Base-by-base conservation (phyloP, 2,888 invertebrate genomes). In the Apamea epomidion region DNA sequence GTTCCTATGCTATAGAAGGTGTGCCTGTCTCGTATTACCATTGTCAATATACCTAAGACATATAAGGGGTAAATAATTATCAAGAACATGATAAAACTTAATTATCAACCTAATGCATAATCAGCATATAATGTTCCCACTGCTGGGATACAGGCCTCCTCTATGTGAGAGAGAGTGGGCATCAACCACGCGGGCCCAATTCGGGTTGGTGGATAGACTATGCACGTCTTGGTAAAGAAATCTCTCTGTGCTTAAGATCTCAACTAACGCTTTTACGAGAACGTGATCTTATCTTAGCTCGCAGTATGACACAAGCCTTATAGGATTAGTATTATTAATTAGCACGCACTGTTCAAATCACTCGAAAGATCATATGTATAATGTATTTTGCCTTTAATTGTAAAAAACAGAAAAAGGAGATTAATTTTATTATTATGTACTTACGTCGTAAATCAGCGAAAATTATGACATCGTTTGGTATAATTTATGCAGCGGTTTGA, bases 321-420 rank as follows among this genome's bases (percentile, higher is more conserved):
- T 51, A 69, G 65, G 76, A 75, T 79, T 87, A 87, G 21, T 62
- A 32, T 67, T 58, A 77, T 78, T 68, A 82, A 86, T 85, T 77
- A 32, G 10, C 58, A 74, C 65, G 58, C 62, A 77, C 14, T 32
- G 4, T 48, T 72, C 65, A 79, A 72, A 71, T 65, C 25, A 32
- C 51, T 64, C 37, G 73, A 54, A 80, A 81, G 18, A 76, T 82
- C 32, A 60, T 48, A 83, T 29, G 62, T 73, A 42, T 0, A 42
- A 48, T 4, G 7, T 54, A 54, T 54, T 21, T 54, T 8, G 54
- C 18, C 54, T 54, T 54, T 54, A 54, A 0, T 54, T 21, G 54
- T 54, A 8, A 54, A 54, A 21, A 54, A 54, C 54, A 8, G 54
- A 21, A 54, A 54, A 21, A 21, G 7, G 21, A 54, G 54, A 54